A percentile compares a stretch with the other conserved stretches of the same genome.
Conservation (phyloP, 2,797 vertebrate genomes). For the Clarias fuscus region DNA sequence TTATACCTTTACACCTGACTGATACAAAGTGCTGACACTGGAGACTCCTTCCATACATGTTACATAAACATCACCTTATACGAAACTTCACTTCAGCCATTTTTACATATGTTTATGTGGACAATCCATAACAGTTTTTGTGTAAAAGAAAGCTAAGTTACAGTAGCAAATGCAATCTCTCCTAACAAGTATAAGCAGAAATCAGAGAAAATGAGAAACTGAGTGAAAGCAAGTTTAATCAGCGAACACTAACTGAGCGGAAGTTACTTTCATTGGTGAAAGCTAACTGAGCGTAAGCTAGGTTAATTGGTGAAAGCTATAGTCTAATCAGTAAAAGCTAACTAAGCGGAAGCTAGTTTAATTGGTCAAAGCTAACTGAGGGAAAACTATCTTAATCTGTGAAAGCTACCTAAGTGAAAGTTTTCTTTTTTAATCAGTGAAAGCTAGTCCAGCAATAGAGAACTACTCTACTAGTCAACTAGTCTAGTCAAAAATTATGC, state of each 20-base stretch:
- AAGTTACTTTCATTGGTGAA: not conserved
- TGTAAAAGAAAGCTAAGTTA: not conserved
- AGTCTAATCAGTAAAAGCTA: not conserved
- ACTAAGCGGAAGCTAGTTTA: not conserved
- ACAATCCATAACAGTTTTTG: no score
- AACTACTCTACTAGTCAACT: no score
- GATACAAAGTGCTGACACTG: no score
- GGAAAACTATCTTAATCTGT: not conserved
- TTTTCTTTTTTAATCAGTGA: not conserved
- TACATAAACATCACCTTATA: no score
- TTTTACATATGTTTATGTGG: no score
- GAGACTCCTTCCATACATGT: no score
- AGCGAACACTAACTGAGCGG: not conserved
- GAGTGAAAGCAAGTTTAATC: no score
- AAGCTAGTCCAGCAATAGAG: not conserved
- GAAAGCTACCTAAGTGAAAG: not conserved
- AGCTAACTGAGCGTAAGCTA: not conserved
- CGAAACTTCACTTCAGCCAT: no score
- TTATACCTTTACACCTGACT: no score
- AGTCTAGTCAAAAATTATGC: no score
- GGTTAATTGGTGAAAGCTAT: not conserved
- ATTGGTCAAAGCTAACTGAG: not conserved
- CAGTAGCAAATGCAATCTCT: not conserved
- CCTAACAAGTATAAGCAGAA: not conserved
- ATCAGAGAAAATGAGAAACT: no score